Percentiles rank a stretch among this genome's conserved stretches.
These are phyloP conservation scores for Pelecanoides urinatrix DNA, from an alignment of 2,113 vertebrate species.

Conservation along the genomic window DNA sequence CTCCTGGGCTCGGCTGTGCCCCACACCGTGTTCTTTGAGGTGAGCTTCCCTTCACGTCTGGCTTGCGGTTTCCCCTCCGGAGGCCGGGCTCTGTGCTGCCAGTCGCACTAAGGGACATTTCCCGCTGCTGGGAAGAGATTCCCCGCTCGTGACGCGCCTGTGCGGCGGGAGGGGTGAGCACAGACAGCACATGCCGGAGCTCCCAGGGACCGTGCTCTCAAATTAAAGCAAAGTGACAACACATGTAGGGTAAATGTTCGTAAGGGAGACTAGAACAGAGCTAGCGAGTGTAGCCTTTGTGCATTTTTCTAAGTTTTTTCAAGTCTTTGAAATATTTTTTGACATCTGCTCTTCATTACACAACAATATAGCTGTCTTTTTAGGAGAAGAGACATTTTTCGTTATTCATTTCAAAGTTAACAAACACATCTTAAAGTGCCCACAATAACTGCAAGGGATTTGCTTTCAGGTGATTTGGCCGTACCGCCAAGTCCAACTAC, in stretches of 20 bases:
- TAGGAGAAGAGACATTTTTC: constrained; percentile 48
- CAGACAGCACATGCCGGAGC: background rate
- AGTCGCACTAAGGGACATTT: background rate
- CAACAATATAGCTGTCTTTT: constrained; percentile 40
- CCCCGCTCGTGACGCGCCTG: background rate
- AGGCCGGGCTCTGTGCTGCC: background rate
- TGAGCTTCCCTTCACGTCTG: background rate
- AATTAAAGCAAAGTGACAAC: background rate
- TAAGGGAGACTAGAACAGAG: background rate
- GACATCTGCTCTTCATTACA: constrained; percentile 72
- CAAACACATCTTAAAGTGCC: constrained; percentile 21
- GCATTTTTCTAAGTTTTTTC: background rate
- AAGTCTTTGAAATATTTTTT: constrained; percentile 45
- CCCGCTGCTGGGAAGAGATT: background rate
- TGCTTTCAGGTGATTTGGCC: constrained; percentile 8
- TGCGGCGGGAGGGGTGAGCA: background rate
- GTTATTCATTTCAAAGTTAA: constrained; percentile 46
- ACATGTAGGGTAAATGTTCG: fast-evolving
- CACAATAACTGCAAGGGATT: background rate
- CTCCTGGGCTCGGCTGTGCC: fast-evolving
- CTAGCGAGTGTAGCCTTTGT: background rate
- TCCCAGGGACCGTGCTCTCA: background rate
- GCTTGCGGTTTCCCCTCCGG: background rate
- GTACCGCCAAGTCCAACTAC: background rate
- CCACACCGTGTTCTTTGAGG: fast-evolving